Percentiles rank a stretch among this genome's conserved stretches.
Conservation (phyloP, 2,113 vertebrate species). For the Semicossyphus pulcher region DNA sequence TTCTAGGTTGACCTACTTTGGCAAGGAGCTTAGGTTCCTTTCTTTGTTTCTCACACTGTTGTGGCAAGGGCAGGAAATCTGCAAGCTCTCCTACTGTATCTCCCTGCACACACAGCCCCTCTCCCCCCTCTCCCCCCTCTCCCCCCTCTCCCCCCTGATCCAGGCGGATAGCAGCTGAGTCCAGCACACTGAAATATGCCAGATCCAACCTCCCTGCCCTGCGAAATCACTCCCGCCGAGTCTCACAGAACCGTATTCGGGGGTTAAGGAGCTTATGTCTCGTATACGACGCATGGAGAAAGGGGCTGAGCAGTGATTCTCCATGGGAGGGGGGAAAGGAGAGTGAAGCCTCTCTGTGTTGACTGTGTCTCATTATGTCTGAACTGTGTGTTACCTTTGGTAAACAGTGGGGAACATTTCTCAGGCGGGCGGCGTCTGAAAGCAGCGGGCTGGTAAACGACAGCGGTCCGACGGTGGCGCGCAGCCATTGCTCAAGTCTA, state of each 20-base stretch:
- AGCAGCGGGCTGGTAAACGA: slow-evolving; percentile 60
- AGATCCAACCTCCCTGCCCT: slow-evolving; percentile 60
- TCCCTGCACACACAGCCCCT: slow-evolving; percentile 30
- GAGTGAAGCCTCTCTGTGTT: slow-evolving; percentile 54
- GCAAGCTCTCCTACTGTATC: slow-evolving; percentile 55
- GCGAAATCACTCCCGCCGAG: slow-evolving; percentile 62
- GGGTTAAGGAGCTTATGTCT: slow-evolving; percentile 82
- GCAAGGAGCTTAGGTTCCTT: slow-evolving; percentile 47
- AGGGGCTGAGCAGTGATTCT: slow-evolving; percentile 67
- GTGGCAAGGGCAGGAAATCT: slow-evolving; percentile 63
- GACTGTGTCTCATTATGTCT: slow-evolving; percentile 69
- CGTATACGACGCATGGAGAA: slow-evolving; percentile 62
- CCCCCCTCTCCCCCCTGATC: slow-evolving; percentile 37
- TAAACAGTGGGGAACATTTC: slow-evolving; percentile 72
- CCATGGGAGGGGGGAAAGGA: slow-evolving; percentile 42
- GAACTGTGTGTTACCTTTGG: slow-evolving; percentile 80
- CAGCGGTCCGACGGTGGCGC: slow-evolving; percentile 24
- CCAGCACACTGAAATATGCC: slow-evolving; percentile 56
- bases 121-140: slow-evolving; percentile 34
- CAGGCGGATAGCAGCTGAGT: slow-evolving; percentile 40
- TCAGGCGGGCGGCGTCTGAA: slow-evolving; percentile 51
- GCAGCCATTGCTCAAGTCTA: slow-evolving; percentile 61
- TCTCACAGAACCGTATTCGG: slow-evolving; percentile 68
- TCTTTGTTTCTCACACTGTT: slow-evolving; percentile 70
- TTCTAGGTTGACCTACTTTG: slow-evolving; percentile 77